These are phyloP conservation scores for Eupsilia transversa DNA, from an alignment of 2,888 invertebrate genomes.

Conservation along the genomic window DNA sequence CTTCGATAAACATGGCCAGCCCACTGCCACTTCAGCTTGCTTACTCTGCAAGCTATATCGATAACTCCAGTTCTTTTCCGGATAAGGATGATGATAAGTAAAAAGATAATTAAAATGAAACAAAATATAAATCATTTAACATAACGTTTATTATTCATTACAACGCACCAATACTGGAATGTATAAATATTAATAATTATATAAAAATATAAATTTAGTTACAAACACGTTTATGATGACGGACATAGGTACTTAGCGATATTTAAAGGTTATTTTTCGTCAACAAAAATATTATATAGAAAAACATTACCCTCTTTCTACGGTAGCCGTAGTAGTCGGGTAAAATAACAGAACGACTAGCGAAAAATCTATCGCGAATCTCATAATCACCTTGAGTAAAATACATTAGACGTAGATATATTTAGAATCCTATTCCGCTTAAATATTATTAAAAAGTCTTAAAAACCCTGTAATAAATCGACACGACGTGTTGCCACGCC, in stretches of 20 bases:
- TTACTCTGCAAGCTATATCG: too few species aligned
- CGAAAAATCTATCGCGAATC: neutral
- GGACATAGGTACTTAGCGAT: neutral
- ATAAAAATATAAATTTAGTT: neutral
- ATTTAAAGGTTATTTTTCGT: neutral
- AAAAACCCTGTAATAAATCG: too few species aligned
- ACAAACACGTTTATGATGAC: neutral
- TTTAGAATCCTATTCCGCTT: too few species aligned
- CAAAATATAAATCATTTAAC: conserved; percentile 16
- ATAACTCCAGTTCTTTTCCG: too few species aligned
- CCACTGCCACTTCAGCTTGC: too few species aligned
- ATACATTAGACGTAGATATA: too few species aligned
- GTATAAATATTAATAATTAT: conserved; percentile 21
- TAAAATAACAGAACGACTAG: neutral
- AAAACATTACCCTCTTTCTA: neutral
- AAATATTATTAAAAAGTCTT: too few species aligned
- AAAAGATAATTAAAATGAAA: neutral
- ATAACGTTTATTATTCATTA: conserved; percentile 41
- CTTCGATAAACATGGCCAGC: too few species aligned
- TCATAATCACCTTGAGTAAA: neutral
- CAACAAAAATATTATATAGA: neutral
- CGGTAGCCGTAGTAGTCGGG: neutral
- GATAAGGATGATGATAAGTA: neutral
- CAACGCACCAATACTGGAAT: conserved; percentile 44
- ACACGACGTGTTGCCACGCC: too few species aligned